These are phyloP conservation scores for Bergia sp. DNA, from an alignment of 92 coral and sea anemone species.

Conservation along the genomic window DNA sequence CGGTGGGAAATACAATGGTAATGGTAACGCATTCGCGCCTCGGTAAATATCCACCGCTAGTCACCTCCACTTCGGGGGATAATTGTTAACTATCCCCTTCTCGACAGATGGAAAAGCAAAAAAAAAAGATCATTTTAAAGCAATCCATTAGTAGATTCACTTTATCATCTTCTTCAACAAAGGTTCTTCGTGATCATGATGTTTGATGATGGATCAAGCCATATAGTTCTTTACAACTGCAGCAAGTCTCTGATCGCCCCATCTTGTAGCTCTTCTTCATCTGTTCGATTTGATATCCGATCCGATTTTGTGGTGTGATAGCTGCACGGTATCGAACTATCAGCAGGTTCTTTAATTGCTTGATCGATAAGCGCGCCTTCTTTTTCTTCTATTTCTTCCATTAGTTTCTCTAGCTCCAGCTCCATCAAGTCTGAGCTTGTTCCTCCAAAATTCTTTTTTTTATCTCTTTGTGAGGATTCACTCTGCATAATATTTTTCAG, in stretches of 20 bases:
- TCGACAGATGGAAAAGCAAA: too few species aligned
- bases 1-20: too few species aligned
- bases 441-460: neutral
- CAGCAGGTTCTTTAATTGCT: neutral
- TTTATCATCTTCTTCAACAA: neutral
- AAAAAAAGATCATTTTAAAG: too few species aligned
- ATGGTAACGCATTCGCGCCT: too few species aligned
- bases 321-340: neutral
- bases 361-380: neutral
- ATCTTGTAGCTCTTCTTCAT: constrained; percentile 3
- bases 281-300: neutral
- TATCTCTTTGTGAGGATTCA: neutral
- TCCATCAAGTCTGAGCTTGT: neutral
- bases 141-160: too few species aligned
- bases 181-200: neutral
- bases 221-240: neutral
- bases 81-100: too few species aligned
- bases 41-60: too few species aligned
- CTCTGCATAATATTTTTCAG: neutral
- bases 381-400: constrained; percentile 3
- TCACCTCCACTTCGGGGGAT: too few species aligned
- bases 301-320: neutral
- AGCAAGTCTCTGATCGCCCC: neutral
- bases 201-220: neutral
- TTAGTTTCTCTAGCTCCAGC: neutral